Conservation (phyloP, 2,888 invertebrate species). For the Drosophila acutilabella region DNA sequence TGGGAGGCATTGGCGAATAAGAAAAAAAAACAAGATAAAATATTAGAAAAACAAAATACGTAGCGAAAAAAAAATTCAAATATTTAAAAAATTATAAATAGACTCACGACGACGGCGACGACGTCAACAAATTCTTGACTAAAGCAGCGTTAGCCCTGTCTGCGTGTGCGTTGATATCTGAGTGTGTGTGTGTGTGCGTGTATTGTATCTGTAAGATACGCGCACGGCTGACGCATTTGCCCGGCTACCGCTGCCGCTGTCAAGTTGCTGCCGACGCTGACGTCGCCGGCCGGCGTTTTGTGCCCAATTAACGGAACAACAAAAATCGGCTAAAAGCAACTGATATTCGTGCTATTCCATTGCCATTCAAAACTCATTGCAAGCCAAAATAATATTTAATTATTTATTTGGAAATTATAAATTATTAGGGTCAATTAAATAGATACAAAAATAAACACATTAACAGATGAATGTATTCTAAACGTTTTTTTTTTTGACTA, state of each 20-base stretch:
- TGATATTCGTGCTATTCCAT: slow-evolving; percentile 23
- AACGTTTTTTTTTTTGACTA: background rate
- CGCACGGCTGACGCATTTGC: slow-evolving; percentile 72
- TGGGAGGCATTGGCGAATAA: slow-evolving; percentile 53
- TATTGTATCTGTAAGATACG: slow-evolving; percentile 75
- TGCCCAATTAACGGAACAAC: slow-evolving; percentile 82
- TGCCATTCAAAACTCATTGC: slow-evolving; percentile 47
- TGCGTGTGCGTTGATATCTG: slow-evolving; percentile 23
- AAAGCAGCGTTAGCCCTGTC: slow-evolving; percentile 31
- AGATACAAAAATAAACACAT: slow-evolving; percentile 1
- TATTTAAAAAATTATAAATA: slow-evolving; percentile 80
- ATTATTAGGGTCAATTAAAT: slow-evolving; percentile 18
- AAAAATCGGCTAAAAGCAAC: slow-evolving; percentile 50
- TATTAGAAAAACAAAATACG: slow-evolving; percentile 32
- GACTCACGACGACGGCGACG: slow-evolving; percentile 60
- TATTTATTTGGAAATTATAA: background rate
- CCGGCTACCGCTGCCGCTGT: slow-evolving; percentile 30
- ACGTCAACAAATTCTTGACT: slow-evolving; percentile 63
- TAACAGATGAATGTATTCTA: too few relatives aligned
- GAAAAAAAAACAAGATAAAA: slow-evolving; percentile 30
- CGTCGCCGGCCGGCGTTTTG: slow-evolving; percentile 84
- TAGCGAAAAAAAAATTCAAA: slow-evolving; percentile 33
- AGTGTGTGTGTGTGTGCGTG: slow-evolving; percentile 23
- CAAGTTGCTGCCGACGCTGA: slow-evolving; percentile 5
- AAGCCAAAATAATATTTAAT: background rate